Evolutionary conservation across 2,888 invertebrate species (phyloP), one percentile per base, ranked within the genome.

Genomic region (Acanthococcus lagerstroemiae): DNA sequence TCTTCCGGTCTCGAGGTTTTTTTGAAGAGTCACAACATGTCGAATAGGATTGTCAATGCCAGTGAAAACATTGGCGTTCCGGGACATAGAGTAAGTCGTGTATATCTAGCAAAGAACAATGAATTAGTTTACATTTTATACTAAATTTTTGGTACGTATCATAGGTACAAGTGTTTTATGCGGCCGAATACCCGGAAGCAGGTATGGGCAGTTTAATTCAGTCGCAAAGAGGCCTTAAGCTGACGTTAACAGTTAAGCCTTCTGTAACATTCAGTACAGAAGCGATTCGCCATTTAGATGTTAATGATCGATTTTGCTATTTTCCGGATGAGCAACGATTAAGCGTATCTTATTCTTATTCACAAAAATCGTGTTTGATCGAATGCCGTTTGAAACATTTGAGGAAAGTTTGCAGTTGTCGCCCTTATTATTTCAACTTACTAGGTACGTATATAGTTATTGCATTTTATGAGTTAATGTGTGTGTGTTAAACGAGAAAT

Each of bases 391-490:
- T 73, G 52, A 55, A 70, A 17, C 71, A 71, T 67, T 61, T 73
- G 55, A 30, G 69, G 17, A 12, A 70, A 55, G 68, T 69, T 55
- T 73, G 73, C 24, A 67, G 68, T 5, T 73, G 73, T 60, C 60
- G 69, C 17, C 73, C 73, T 2, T 73, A 73, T 54, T 72, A 71
- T 50, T 73, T 72, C 67, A 71, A 71, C 22, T 67, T 68, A 66
- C 37, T 71, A 26, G 70, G 71, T 69, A 45, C 60, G 55, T 60
- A 0, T 12, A 21, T 27, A 19, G 6, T 25, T 44, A 22, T 30
- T 12, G 44, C 37, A 5, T 63, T 44, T n/a, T 37, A 2, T 57
- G 12, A 12, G 6, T 57, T 37, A 30, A 30, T 30, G 9, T 5
- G n/a, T 45, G n/a, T 7, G 61, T 15, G 12, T 12, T 52, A 17